These are phyloP conservation scores for Microcebus ravelobensis DNA, from an alignment of 2,113 vertebrate genomes.

Conservation along the genomic window DNA sequence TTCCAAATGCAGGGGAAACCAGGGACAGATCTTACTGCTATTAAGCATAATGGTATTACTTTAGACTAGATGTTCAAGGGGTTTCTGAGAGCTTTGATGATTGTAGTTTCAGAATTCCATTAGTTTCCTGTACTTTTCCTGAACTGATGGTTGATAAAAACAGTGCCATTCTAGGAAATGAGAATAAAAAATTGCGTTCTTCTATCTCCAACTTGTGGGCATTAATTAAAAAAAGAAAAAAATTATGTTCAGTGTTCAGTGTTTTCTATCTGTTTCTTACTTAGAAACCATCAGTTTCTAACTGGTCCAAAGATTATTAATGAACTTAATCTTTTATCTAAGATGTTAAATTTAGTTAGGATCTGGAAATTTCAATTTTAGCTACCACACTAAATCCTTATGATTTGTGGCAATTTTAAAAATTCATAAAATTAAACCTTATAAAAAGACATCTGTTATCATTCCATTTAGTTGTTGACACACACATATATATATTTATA, in stretches of 20 bases:
- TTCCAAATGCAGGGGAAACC: background rate
- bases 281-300: background rate
- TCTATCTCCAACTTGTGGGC: no score
- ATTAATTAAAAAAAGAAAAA: background rate
- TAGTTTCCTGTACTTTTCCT: background rate
- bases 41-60: background rate
- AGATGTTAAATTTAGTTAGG: background rate
- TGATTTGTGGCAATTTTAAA: background rate
- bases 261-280: background rate
- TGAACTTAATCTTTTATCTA: background rate
- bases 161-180: background rate
- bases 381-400: background rate
- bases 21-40: background rate
- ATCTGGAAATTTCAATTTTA: constrained; percentile 35
- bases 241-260: background rate
- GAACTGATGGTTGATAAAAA: background rate
- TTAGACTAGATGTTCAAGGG: background rate
- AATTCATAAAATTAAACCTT: constrained; percentile 14
- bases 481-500: background rate
- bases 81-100: constrained; percentile 36
- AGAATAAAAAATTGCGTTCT: background rate
- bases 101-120: constrained; percentile 36
- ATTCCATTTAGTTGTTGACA: background rate
- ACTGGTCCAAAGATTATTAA: background rate
- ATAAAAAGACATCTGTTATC: background rate